Conservation (phyloP, 2,113 vertebrate species). For the Morphnarchus princeps region DNA sequence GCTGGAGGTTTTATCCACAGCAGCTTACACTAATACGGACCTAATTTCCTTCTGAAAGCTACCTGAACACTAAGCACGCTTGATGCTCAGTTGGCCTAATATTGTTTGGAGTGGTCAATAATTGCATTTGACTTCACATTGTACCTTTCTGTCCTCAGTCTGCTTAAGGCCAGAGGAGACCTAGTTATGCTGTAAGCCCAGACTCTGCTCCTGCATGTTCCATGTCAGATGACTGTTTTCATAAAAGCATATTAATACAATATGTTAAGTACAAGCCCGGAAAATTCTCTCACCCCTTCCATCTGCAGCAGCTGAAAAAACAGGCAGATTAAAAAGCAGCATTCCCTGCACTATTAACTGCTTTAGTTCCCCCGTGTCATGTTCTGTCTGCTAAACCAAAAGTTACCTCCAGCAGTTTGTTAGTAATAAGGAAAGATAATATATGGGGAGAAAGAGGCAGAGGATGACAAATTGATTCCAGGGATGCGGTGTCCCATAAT, state of each 20-base stretch:
- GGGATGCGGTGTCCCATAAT: not conserved
- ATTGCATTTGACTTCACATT: not conserved
- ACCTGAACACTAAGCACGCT: not conserved
- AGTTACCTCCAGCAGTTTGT: not conserved
- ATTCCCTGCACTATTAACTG: not conserved
- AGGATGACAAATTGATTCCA: not conserved
- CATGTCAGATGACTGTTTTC: not conserved
- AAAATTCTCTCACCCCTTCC: not conserved
- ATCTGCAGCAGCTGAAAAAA: slow-evolving; percentile 26
- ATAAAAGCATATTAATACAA: not conserved
- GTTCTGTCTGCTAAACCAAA: not conserved
- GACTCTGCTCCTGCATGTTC: not conserved
- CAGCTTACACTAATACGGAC: not conserved
- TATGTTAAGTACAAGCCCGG: not conserved
- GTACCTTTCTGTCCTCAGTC: not conserved
- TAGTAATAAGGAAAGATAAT: not conserved
- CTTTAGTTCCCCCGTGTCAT: not conserved
- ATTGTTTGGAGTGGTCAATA: not conserved
- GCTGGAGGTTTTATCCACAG: not conserved
- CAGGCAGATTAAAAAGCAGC: not conserved
- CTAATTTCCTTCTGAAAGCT: slow-evolving; percentile 22
- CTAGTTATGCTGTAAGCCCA: not conserved
- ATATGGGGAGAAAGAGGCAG: not conserved
- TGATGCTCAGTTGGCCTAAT: not conserved
- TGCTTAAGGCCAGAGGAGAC: not conserved